Evolutionary conservation across 1,140 invertebrate genomes (phyloP), one percentile per base, ranked within the genome.

Genomic region (Sipha flava): DNA sequence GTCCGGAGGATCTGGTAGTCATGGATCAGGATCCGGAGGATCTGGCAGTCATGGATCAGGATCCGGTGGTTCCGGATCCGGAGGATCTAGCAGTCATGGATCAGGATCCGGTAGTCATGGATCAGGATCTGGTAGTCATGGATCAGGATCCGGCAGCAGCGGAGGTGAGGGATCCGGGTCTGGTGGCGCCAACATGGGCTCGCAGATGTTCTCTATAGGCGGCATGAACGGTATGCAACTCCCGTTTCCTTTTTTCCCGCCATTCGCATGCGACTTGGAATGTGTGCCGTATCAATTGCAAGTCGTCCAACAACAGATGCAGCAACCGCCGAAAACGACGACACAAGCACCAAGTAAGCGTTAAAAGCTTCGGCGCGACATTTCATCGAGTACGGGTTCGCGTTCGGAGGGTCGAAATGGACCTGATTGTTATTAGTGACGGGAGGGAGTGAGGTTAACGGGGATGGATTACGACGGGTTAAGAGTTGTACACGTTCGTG

Each of bases 231-330:
- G 73, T n/a, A 77, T 77, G 21, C 73, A 57, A 14, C 7, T 77
- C 3, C 73, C 73, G 21, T 77, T 77, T 18, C 73, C 73, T 5
- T 77, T 77, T 26, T 77, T 77, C 16, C 73, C 73, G 2, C 52
- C 73, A 1, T 77, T 57, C 34, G 73, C 21, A 43, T 77, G 73
- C 23, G 73, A 77, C n/a, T 7, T 43, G 1, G 37, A 18, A 26
- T 77, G 73, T 10, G 14, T 40, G n/a, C 73, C 73, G 21, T 16
- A 59, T 6, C 49, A 52, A 12, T 12, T 77, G 2, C 49, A 49
- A 6, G 5, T 75, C 4, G 2, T 40, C 3, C 23, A 21, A 23
- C 21, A 52, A 21, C 49, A 37, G 57, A 12, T 12, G n/a, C 52
- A 40, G 10, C 21, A 54, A 3, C 2, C 21, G 6, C 6, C 1